A percentile compares a stretch with the other conserved stretches of the same genome.
These are phyloP conservation scores for Epinephelus moara DNA, from an alignment of 2,113 vertebrate genomes.

Conservation along the genomic window DNA sequence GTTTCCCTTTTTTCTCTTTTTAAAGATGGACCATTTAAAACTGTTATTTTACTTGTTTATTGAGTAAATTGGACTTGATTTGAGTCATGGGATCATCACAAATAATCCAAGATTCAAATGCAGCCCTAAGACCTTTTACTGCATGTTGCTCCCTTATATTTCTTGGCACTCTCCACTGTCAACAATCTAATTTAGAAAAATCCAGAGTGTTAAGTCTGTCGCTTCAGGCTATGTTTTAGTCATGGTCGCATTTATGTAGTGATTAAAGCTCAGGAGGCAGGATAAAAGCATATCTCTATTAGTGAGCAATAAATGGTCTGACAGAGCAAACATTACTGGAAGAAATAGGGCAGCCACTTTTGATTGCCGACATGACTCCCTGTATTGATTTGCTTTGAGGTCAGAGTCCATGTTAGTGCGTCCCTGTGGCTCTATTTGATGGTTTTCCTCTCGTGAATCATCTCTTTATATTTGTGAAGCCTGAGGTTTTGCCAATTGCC, in stretches of 20 bases:
- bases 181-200: constrained; percentile 51
- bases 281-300: constrained; percentile 40
- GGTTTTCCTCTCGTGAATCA: constrained; percentile 25
- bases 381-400: constrained; percentile 58
- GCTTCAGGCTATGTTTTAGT: constrained; percentile 49
- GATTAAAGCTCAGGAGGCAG: constrained; percentile 44
- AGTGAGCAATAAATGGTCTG: constrained; percentile 40
- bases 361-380: constrained; percentile 22
- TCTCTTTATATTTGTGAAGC: constrained; percentile 35
- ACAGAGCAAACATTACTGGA: constrained; percentile 27
- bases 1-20: neutral
- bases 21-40: neutral
- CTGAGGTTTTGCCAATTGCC: constrained; percentile 45
- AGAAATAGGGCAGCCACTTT: constrained; percentile 15
- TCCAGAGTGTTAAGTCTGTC: constrained; percentile 35
- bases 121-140: constrained; percentile 28
- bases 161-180: constrained; percentile 12
- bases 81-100: neutral
- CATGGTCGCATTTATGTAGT: constrained; percentile 47
- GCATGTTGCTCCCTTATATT: constrained; percentile 17
- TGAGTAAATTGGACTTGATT: neutral
- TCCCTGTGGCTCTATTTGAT: constrained; percentile 36
- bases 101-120: constrained; percentile 15
- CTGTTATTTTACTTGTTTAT: neutral
- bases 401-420: constrained; percentile 37